Percentiles rank a stretch among this genome's conserved stretches.
phyloP scores from a whole-genome alignment of 2,113 vertebrate species.

The Accipiter cooperii region DNA sequence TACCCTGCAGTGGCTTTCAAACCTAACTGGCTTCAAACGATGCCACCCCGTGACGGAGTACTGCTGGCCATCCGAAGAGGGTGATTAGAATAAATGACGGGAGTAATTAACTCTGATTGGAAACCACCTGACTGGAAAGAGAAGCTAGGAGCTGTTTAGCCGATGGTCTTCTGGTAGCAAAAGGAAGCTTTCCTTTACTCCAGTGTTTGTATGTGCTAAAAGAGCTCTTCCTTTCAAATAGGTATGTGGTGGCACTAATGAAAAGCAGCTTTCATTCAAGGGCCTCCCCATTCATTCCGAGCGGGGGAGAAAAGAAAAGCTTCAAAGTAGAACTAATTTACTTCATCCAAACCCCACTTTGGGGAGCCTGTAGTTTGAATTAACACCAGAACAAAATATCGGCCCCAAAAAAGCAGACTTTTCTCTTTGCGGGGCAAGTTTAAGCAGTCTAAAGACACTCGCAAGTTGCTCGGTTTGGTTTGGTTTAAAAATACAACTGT shows the following conservation, averaged over 20 bases:
- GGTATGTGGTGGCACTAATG: constrained; percentile 74
- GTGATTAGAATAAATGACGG: constrained; percentile 84
- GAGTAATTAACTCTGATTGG: constrained; percentile 81
- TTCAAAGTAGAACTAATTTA: constrained; percentile 80
- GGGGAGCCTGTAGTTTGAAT: constrained; percentile 40
- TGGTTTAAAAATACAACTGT: neutral
- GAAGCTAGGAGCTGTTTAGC: constrained; percentile 74
- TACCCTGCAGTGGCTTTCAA: constrained; percentile 75
- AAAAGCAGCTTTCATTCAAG: constrained; percentile 76
- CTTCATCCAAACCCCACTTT: constrained; percentile 68
- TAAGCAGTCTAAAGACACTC: neutral
- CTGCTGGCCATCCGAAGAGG: constrained; percentile 65
- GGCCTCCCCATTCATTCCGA: constrained; percentile 72
- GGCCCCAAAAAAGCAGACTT: neutral
- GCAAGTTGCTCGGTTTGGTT: neutral
- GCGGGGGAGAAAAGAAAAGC: constrained; percentile 72
- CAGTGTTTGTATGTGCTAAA: constrained; percentile 58
- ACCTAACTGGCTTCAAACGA: constrained; percentile 70
- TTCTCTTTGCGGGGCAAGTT: neutral
- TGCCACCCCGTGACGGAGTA: constrained; percentile 68
- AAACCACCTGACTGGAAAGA: constrained; percentile 78
- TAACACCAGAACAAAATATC: neutral
- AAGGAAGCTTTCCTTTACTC: constrained; percentile 64
- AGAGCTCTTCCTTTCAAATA: constrained; percentile 71
- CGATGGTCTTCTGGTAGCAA: constrained; percentile 59